phyloP scores from a whole-genome alignment of 2,888 invertebrate genomes.

The Agrochola circellaris region DNA sequence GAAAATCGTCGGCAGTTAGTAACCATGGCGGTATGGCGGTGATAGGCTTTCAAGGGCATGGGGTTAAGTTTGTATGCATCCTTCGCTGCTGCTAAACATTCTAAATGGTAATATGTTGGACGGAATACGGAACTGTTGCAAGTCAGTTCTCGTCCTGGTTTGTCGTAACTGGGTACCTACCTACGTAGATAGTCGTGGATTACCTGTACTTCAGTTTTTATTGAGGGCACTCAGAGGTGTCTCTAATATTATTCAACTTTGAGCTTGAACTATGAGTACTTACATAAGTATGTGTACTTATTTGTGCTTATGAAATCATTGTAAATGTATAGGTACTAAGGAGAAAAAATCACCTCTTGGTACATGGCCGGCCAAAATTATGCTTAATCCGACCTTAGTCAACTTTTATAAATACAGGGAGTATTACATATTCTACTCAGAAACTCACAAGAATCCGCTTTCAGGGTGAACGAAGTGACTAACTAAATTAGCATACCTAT shows the following conservation, averaged over 20 bases:
- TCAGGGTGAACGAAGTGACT: neutral
- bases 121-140: slow-evolving; percentile 22
- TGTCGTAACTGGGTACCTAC: neutral
- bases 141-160: slow-evolving; percentile 27
- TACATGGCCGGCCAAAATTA: neutral
- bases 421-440: neutral
- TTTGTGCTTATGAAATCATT: neutral
- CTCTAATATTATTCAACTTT: neutral
- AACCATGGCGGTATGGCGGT: slow-evolving; percentile 52
- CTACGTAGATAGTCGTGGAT: slow-evolving; percentile 11
- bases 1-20: slow-evolving; percentile 69
- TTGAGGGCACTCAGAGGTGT: neutral
- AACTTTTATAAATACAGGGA: too few species aligned
- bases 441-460: neutral
- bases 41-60: slow-evolving; percentile 66
- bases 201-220: neutral
- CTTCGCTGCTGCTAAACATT: slow-evolving; percentile 32
- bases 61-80: slow-evolving; percentile 56
- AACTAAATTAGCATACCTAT: neutral
- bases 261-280: too few species aligned
- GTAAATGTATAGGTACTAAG: neutral
- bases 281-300: neutral
- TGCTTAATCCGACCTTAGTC: neutral
- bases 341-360: neutral
- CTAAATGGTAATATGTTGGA: slow-evolving; percentile 35